Base-by-base conservation (phyloP, 2,797 vertebrate species). In the Synaphobranchus kaupii region DNA sequence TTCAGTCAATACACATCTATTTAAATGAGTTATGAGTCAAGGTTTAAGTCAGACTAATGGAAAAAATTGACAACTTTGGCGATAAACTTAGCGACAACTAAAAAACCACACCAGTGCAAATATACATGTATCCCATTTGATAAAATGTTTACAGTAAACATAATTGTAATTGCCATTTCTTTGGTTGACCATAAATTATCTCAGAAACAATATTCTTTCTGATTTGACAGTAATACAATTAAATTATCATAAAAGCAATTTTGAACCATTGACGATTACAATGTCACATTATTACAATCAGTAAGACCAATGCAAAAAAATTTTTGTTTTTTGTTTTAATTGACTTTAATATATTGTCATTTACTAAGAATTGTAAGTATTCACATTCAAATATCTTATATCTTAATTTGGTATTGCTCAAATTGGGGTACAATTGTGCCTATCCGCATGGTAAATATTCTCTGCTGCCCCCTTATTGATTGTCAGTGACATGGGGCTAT, bases 1-100 rank as follows among this genome's bases (percentile, higher is more conserved):
- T 81, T 86, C 58, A 58, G 85, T 80, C 39, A 82, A 86, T 8
- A 80, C 54, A 52, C 78, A 82, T 34, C 85, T 28, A 73, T 80
- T 81, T 76, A n/a, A n/a, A 58, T 73, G 76, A 39, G 39, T 39
- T 39, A 39, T 39, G 3, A 39, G 3, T 56, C 54, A 56, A 56
- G 60, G 47, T 63, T 34, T 63, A 81, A 86, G 17, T 39, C 71
- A 78, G 25, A 73, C 73, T 31, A 39, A 76, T 39, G 39, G 71
- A 76, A 76, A 5, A 31, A 31, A 76, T 15, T 17, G 73, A 22
- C 13, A 44, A 22, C 34, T 78, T 44, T 31, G 20, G 73, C 28
- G 7, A n/a, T 66, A 66, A 66, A 4, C 60, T 60, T 6, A 31
- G n/a, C n/a, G n/a, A 71, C 66, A 31, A 31, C n/a, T 71, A n/a